A percentile compares a stretch with the other conserved stretches of the same genome.
Conservation (phyloP, 2,888 invertebrate genomes). For the Drosophila setosimentum region DNA sequence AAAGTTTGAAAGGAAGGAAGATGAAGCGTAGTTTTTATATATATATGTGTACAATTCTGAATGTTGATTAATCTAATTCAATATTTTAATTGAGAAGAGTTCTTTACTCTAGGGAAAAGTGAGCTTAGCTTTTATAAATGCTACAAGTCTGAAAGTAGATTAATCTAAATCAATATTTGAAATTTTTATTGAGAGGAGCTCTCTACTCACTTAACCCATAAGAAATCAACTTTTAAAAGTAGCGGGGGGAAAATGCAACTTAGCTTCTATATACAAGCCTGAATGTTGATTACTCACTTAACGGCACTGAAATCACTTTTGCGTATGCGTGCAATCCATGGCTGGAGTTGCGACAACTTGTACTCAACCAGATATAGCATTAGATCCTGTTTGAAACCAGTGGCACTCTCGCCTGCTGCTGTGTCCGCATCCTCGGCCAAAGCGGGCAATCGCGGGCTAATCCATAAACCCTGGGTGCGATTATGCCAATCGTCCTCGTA, state of each 20-base stretch:
- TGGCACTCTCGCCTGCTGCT: constrained; percentile 91
- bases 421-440: constrained; percentile 87
- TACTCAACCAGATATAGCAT: constrained; percentile 92
- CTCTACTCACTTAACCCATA: too few relatives aligned
- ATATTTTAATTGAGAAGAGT: too few relatives aligned
- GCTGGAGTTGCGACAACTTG: constrained; percentile 88
- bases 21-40: neutral
- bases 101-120: too few relatives aligned
- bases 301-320: constrained; percentile 93
- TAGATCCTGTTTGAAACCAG: constrained; percentile 92
- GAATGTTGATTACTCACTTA: constrained; percentile 87
- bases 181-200: too few relatives aligned
- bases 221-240: too few relatives aligned
- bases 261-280: neutral
- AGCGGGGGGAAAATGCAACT: too few relatives aligned
- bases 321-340: constrained; percentile 91
- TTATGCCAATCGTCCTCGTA: constrained; percentile 97
- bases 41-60: too few relatives aligned
- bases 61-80: too few relatives aligned
- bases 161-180: too few relatives aligned
- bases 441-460: constrained; percentile 92
- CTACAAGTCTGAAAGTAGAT: too few relatives aligned
- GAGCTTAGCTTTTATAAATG: too few relatives aligned
- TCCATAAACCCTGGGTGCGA: constrained; percentile 97
- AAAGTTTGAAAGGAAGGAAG: neutral